Base-by-base conservation (phyloP, 1,140 invertebrate species). In the Calliopsis andreniformis region DNA sequence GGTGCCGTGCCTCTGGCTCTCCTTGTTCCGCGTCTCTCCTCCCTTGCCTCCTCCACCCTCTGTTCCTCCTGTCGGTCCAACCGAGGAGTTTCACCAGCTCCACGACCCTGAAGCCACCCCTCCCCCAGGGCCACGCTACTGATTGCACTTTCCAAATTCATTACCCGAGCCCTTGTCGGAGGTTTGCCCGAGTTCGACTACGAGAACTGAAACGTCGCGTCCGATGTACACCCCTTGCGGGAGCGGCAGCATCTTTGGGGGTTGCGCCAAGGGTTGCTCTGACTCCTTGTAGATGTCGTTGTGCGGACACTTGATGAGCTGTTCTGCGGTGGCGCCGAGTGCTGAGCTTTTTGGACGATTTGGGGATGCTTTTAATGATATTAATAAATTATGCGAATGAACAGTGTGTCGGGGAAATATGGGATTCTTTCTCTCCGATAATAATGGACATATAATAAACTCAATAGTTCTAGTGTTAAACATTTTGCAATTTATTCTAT, bases 71-170 rank as follows among this genome's bases (percentile, higher is more conserved):
- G 35, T 3, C 35, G 35, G 35, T 39, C 35, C 51, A 71, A 45
- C 59, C 61, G 62, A 66, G 63, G n/a, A 39, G 61, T 32, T 47
- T 25, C 67, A 1, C 43, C 79, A 30, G 59, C 76, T 79, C 69
- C 80, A 64, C 80, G 80, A 84, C 77, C 68, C 81, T 47, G 30
- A 53, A 79, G 66, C 64, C 73, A 75, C 53, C 66, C 64, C 67
- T 51, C 51, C 61, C 39, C 53, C 2, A 23, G 56, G 58, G 66
- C 78, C 39, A 42, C 53, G 75, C 83, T 86, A 87, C 89, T 91
- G 91, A 92, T 92, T 91, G 90, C 89, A 90, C 88, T 91, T 91
- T 87, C 86, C 86, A 86, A 92, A 92, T 92, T 91, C 90, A 91
- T 91, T 90, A 90, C 87, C 85, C 73, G 71, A 69, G 83, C 80